Evolutionary conservation across 2,797 vertebrate species (phyloP).

Genomic region (Scarus forsteni): DNA sequence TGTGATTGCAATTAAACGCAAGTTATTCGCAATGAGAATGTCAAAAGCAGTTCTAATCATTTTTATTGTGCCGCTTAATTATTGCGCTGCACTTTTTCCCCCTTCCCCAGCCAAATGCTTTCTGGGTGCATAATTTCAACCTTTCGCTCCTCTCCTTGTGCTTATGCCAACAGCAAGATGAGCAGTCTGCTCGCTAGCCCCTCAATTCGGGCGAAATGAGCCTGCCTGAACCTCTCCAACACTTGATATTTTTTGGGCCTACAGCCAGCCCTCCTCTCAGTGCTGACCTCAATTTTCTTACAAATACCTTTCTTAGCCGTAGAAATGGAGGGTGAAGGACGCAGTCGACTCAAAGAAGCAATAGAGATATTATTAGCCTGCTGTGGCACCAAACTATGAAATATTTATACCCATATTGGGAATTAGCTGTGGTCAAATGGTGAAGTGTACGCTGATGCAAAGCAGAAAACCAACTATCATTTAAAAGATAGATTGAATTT

Average conservation of each 20-base stretch:
- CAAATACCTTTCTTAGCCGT: conserved; percentile 72
- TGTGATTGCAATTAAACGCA: conserved; percentile 89
- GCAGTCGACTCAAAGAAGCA: conserved; percentile 67
- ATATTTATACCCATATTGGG: conserved; percentile 49
- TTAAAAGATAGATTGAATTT: conserved; percentile 11
- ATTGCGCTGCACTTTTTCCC: conserved; percentile 82
- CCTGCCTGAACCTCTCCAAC: conserved; percentile 72
- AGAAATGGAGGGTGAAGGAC: conserved; percentile 75
- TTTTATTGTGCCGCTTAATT: conserved; percentile 89
- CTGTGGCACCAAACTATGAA: conserved; percentile 66
- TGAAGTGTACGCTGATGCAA: conserved; percentile 29
- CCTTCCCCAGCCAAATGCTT: conserved; percentile 80
- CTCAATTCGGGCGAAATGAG: conserved; percentile 72
- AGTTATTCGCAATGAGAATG: conserved; percentile 88
- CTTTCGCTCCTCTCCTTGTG: conserved; percentile 76
- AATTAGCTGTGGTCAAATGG: conserved; percentile 52
- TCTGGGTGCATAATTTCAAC: conserved; percentile 84
- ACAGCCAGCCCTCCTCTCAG: conserved; percentile 72
- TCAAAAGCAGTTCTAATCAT: conserved; percentile 90
- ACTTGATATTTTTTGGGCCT: conserved; percentile 74
- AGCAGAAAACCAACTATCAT: conserved; percentile 19
- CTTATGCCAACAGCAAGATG: conserved; percentile 81
- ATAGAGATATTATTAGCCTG: conserved; percentile 73
- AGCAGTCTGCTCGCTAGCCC: conserved; percentile 68
- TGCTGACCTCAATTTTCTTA: conserved; percentile 80